These are phyloP conservation scores for Peromyscus californicus DNA, from an alignment of 2,113 vertebrate genomes.

Conservation along the genomic window DNA sequence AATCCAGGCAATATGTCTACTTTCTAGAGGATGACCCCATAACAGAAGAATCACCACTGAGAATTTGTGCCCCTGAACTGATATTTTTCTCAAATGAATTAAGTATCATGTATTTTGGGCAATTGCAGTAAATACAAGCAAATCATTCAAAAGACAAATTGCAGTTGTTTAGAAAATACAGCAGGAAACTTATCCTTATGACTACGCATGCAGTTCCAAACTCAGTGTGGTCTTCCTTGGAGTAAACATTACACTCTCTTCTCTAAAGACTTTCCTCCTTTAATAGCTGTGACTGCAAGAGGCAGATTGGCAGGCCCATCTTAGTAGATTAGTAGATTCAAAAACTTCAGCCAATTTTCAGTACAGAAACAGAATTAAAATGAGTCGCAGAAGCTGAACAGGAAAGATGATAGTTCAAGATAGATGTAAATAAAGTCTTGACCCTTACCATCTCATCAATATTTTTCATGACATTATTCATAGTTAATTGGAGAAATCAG, in stretches of 20 bases:
- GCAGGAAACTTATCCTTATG: neutral
- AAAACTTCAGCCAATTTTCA: conserved; percentile 17
- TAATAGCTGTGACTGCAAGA: neutral
- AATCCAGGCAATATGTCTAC: neutral
- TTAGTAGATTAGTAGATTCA: neutral
- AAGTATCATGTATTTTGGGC: neutral
- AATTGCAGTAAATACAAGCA: neutral
- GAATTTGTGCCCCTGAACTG: neutral
- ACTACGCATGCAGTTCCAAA: neutral
- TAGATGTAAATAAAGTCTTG: neutral
- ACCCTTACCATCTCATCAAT: neutral
- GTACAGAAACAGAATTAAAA: conserved; percentile 2
- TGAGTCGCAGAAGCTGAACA: neutral
- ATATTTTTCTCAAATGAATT: conserved; percentile 23
- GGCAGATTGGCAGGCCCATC: neutral
- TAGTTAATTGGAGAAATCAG: conserved; percentile 13
- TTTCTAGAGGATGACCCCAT: neutral
- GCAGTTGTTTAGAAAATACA: neutral
- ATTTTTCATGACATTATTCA: conserved; percentile 33
- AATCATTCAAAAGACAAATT: neutral
- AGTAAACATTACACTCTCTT: neutral
- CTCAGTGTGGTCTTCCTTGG: neutral
- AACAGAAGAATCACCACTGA: neutral
- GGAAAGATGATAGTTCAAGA: neutral
- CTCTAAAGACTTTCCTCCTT: neutral